Conservation (phyloP, 2,113 vertebrate genomes). For the Addax nasomaculatus region DNA sequence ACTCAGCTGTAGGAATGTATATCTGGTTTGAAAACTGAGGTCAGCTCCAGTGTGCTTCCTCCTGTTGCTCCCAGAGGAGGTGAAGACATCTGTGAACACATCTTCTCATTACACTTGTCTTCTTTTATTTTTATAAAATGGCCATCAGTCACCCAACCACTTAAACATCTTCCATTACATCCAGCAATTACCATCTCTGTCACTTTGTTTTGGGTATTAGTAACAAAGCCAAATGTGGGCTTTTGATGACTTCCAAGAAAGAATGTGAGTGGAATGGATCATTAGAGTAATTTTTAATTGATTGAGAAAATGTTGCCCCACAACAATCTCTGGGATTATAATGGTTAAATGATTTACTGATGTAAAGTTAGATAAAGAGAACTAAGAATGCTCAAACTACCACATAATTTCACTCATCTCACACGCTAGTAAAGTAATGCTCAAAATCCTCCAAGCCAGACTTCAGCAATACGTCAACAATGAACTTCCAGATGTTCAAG, state of each 20-base stretch:
- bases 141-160: background rate
- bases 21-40: conserved; percentile 55
- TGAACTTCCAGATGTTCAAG: background rate
- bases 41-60: conserved; percentile 34
- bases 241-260: conserved; percentile 4
- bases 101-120: background rate
- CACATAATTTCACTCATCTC: background rate
- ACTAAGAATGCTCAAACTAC: background rate
- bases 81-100: conserved; percentile 2
- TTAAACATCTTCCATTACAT: background rate
- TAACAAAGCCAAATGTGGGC: background rate
- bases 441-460: background rate
- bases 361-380: background rate
- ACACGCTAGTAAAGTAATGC: background rate
- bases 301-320: background rate
- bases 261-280: background rate
- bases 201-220: background rate
- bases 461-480: accelerated
- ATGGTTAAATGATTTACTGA: background rate
- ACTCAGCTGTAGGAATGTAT: conserved; percentile 64
- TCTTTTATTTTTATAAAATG: background rate
- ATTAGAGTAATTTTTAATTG: background rate
- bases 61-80: background rate
- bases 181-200: background rate
- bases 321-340: background rate